phyloP scores from a whole-genome alignment of 2,797 vertebrate genomes.

The Novumbra hubbsi region DNA sequence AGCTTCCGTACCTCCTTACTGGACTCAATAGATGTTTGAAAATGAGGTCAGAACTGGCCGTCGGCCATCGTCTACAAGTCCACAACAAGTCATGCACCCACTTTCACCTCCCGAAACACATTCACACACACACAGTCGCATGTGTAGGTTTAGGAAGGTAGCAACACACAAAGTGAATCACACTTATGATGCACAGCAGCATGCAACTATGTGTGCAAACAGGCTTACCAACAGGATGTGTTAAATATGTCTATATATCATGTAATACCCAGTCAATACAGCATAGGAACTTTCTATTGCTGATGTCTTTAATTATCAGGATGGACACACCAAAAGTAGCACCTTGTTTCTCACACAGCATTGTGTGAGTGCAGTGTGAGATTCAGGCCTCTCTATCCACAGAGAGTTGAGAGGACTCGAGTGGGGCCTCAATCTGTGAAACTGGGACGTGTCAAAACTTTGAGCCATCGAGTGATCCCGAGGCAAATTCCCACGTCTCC shows the following conservation, averaged over 20 bases:
- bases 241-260: background rate
- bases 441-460: conserved; percentile 68
- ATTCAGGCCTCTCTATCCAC: conserved; percentile 43
- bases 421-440: conserved; percentile 67
- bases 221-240: background rate
- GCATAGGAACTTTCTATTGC: background rate
- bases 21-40: background rate
- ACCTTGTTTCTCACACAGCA: conserved; percentile 45
- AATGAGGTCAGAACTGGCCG: background rate
- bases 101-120: background rate
- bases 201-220: background rate
- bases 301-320: background rate
- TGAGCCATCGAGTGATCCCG: conserved; percentile 62
- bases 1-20: background rate
- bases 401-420: conserved; percentile 65
- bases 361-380: background rate
- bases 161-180: conserved; percentile 19
- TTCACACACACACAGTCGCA: background rate
- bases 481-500: conserved; percentile 66
- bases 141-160: conserved; percentile 4
- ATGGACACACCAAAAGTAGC: conserved; percentile 21
- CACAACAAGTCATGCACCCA: too few species aligned
- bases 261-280: background rate
- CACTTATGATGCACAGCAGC: conserved; percentile 7
- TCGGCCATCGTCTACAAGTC: background rate